Evolutionary conservation across 1,140 invertebrate species (phyloP), one percentile per base, ranked within the genome.

Genomic region (Heliconius hewitsoni): DNA sequence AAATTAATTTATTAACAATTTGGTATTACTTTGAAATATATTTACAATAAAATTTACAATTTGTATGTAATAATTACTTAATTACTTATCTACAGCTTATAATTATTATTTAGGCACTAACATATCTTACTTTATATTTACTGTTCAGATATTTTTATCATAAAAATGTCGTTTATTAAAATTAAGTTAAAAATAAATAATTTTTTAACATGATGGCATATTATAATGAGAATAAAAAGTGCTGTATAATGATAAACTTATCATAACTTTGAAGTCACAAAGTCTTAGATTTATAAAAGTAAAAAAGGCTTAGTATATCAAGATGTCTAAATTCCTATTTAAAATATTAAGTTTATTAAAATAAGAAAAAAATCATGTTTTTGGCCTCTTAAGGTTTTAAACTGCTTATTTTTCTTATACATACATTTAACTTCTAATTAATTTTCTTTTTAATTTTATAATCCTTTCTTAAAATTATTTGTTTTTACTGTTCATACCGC

Each of bases 11-110:
- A 83, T 77, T 79, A 76, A 79, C 76, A 81, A 79, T 88, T 89
- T 87, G 86, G 87, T 86, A 83, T 81, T 81, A 85, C 82, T 84
- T 84, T 85, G 81, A 82, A 81, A 78, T 83, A 84, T 87, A 89
- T 89, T 89, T 88, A 88, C 84, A 89, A 79, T 23, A 79, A 71
- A 80, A 77, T 85, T 85, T 82, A 82, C 80, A 83, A 77, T 66
- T 66, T 16, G 4, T 66, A 66, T 30, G 60, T 30, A 66, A 30
- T 13, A 66, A 30, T 66, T 66, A 66, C 37, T 76, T 75, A 39
- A 30, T 66, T 66, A 66, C 37, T 76, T 75, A 39, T 74, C n/a
- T 60, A 74, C n/a, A 57, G 78, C 30, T 66, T 70, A 81, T 72
- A 78, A 19, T 71, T 30, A 66, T 5, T 4, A 30, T 66, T 66